These are phyloP conservation scores for Poecilobothrus nobilitatus DNA, from an alignment of 2,888 invertebrate genomes.

Conservation along the genomic window DNA sequence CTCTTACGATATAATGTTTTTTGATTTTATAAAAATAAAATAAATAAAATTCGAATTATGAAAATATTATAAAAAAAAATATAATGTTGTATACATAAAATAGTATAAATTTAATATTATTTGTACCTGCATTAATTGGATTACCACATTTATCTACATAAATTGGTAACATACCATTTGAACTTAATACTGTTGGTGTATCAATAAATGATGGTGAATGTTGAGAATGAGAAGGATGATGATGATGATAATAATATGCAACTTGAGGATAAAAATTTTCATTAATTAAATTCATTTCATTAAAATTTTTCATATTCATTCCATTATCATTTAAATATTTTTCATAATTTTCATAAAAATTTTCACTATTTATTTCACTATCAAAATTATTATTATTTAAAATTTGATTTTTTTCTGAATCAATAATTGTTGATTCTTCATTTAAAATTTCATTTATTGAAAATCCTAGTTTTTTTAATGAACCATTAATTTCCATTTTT, in stretches of 20 bases:
- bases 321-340: slow-evolving; percentile 5
- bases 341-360: not conserved
- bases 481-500: not conserved
- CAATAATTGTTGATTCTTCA: not conserved
- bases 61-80: too few relatives aligned
- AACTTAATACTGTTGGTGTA: not conserved
- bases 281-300: not conserved
- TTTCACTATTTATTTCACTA: not conserved
- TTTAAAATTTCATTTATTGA: slow-evolving; percentile 11
- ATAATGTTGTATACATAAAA: too few relatives aligned
- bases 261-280: not conserved
- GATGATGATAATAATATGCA: not conserved
- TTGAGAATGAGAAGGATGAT: not conserved
- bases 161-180: not conserved
- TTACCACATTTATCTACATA: slow-evolving; percentile 1
- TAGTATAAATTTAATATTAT: too few relatives aligned
- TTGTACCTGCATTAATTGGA: not conserved
- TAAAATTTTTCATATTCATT: not conserved
- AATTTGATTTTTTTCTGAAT: not conserved
- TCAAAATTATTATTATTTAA: not conserved
- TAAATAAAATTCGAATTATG: too few relatives aligned
- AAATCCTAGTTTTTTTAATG: slow-evolving; percentile 8
- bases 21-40: too few relatives aligned
- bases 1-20: too few relatives aligned
- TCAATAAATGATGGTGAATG: not conserved